Base-by-base conservation (phyloP, 1,140 invertebrate species). In the Archegozetes longisetosus region DNA sequence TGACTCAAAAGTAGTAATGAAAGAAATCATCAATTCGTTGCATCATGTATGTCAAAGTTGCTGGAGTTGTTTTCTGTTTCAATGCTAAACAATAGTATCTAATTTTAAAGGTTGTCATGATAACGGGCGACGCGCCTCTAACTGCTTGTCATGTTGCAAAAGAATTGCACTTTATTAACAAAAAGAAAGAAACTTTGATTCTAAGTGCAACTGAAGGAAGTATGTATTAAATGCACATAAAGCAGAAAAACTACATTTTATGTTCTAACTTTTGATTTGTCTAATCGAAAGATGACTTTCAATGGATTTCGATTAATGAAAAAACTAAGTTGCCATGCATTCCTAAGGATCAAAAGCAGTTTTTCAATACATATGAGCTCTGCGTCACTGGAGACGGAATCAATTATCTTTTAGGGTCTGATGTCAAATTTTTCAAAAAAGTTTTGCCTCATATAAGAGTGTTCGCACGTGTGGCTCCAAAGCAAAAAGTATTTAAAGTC, bases 61-160 rank as follows among this genome's bases (percentile, higher is more conserved):
- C 22, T 52, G 4, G 13, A 59, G 46, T 28, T 9, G 6, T 53
- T 53, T 29, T 60, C 51, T 23, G 12, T 9, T 17, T 26, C 32
- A n/a, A n/a, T n/a, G n/a, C n/a, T n/a, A n/a, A n/a, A n/a, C n/a
- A n/a, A n/a, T n/a, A 25, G 58, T 55, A 58, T 9, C 20, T 55
- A 47, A 54, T 51, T 60, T 48, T 69, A 52, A 77, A 88, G 75
- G 87, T 93, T 20, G 82, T 88, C 1, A 99, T 99, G 93, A 99
- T 99, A 32, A 99, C 96, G 23, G 96, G 96, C 49, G 96, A 99
- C 72, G 98, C 96, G 79, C 91, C 94, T 9, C 73, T 99, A 32
- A 99, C 96, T 0, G 96, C 96, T 22, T 98, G 95, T 74, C 93
- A 99, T 73, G 95, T 99, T 4, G 93, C 93, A 2, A 84, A 84